phyloP scores from a whole-genome alignment of 2,113 vertebrate species.

The Daphoenositta chrysoptera region DNA sequence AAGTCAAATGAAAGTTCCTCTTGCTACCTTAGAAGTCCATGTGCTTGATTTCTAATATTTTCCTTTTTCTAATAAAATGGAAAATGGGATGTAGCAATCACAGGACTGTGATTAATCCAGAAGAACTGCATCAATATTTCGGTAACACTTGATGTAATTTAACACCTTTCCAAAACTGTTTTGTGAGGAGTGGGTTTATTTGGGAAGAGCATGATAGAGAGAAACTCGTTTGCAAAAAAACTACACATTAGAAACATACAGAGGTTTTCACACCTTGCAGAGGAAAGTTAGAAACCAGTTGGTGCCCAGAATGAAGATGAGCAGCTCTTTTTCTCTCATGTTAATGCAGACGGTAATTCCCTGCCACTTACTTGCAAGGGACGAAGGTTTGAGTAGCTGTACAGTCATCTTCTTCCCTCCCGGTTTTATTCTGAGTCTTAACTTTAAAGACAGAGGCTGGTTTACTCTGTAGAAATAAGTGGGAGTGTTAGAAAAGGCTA shows the following conservation, averaged over 20 bases:
- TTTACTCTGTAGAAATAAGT: constrained; percentile 72
- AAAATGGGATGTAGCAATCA: not conserved
- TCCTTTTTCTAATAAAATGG: not conserved
- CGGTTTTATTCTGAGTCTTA: constrained; percentile 45
- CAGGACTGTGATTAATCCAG: not conserved
- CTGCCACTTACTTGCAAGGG: not conserved
- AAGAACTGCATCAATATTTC: not conserved
- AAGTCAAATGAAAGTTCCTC: not conserved
- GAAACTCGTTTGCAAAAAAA: not conserved
- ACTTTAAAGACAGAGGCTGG: constrained; percentile 57
- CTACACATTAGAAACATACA: not conserved
- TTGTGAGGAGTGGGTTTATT: not conserved
- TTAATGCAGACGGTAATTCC: not conserved
- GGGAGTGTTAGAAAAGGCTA: constrained; percentile 65
- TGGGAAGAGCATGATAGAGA: not conserved
- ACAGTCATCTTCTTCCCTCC: not conserved
- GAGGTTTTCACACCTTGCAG: not conserved
- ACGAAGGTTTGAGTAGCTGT: not conserved
- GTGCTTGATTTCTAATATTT: not conserved
- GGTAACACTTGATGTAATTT: not conserved
- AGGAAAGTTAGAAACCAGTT: not conserved
- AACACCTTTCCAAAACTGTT: not conserved
- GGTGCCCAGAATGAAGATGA: not conserved
- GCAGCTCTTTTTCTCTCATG: not conserved
- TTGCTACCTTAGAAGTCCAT: not conserved